Percentiles rank a stretch among this genome's conserved stretches.
Conservation (phyloP, 2,797 vertebrate genomes). For the Buceros bicornis region DNA sequence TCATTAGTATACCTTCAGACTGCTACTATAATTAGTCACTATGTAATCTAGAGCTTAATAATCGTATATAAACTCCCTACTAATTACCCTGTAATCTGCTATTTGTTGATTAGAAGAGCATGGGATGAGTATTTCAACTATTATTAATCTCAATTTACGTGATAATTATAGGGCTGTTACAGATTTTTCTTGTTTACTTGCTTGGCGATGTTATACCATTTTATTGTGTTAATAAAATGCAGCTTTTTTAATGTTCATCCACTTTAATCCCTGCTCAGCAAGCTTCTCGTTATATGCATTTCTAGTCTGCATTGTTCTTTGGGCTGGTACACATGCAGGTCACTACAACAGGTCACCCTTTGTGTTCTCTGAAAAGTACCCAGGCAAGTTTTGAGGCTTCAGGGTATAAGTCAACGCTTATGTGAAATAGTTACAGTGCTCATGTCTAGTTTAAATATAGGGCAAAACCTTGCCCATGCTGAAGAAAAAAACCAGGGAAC, state of each 20-base stretch:
- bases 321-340: not conserved
- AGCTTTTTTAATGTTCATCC: conserved; percentile 9
- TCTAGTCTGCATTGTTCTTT: not conserved
- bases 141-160: conserved; percentile 43
- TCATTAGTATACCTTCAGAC: not conserved
- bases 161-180: conserved; percentile 11
- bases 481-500: conserved; percentile 13
- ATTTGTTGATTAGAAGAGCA: conserved; percentile 56
- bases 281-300: not conserved
- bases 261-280: not conserved
- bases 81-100: conserved; percentile 62
- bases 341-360: not conserved
- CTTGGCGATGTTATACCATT: not conserved
- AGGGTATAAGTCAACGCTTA: not conserved
- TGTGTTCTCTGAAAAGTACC: conserved; percentile 33
- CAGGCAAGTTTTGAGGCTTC: conserved; percentile 31
- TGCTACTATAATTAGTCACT: conserved; percentile 48
- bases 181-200: not conserved
- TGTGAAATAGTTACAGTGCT: not conserved
- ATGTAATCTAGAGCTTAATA: conserved; percentile 46
- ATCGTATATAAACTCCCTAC: conserved; percentile 26
- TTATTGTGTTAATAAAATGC: conserved; percentile 40
- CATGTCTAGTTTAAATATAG: conserved; percentile 40
- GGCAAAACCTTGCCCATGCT: not conserved
- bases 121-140: conserved; percentile 19